Evolutionary conservation across 2,888 invertebrate species (phyloP).

Genomic region (Nomada ruficornis): DNA sequence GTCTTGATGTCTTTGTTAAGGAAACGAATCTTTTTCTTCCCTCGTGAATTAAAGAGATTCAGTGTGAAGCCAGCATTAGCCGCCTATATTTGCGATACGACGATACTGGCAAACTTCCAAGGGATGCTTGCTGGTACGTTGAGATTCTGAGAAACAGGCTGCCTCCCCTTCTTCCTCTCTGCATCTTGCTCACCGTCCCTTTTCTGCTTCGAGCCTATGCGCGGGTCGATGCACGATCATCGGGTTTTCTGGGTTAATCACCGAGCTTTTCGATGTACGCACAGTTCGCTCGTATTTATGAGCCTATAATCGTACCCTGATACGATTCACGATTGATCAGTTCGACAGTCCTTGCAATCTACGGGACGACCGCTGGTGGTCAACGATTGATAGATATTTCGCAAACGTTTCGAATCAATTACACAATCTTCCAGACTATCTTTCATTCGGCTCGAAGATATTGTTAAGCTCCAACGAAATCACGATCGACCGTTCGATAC

Average conservation of each 20-base stretch:
- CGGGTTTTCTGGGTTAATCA: conserved; percentile 77
- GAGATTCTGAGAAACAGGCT: conserved; percentile 72
- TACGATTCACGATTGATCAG: conserved; percentile 3
- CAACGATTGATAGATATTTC: not conserved
- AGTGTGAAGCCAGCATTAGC: conserved; percentile 66
- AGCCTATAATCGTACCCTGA: not conserved
- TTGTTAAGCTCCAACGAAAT: not conserved
- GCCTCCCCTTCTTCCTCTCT: conserved; percentile 35
- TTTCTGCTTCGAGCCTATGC: conserved; percentile 38
- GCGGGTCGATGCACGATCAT: conserved; percentile 73
- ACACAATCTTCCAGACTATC: not conserved
- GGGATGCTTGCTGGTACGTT: conserved; percentile 67
- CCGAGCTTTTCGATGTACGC: conserved; percentile 52
- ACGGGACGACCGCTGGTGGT: not conserved
- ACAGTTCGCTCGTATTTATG: not conserved
- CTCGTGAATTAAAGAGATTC: not conserved
- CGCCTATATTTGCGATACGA: conserved; percentile 68
- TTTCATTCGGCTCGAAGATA: not conserved
- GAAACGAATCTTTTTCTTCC: not conserved
- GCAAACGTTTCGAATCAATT: not conserved
- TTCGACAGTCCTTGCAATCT: not conserved
- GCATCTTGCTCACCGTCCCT: conserved; percentile 20
- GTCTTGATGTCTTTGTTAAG: not conserved
- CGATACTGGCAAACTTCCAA: conserved; percentile 71
- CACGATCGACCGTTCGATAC: not conserved